Percentiles rank a stretch among this genome's conserved stretches.
Evolutionary conservation across 2,888 invertebrate genomes (phyloP).

Genomic region (Heliothis peltigera): DNA sequence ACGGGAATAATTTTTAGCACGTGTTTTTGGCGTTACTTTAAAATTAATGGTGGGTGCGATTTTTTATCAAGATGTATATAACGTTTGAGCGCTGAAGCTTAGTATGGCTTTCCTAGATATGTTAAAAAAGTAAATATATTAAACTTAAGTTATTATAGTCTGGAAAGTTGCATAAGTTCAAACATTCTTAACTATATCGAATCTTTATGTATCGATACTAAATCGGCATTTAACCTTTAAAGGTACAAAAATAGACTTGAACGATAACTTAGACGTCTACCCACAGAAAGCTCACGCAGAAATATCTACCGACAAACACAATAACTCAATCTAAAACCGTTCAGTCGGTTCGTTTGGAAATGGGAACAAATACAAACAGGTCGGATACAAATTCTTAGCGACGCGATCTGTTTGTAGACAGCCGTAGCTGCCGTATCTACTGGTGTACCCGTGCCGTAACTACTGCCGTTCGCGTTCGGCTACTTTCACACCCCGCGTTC

Average conservation of each 20-base stretch:
- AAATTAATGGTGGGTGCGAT: background rate
- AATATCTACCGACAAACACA: constrained; percentile 25
- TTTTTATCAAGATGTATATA: background rate
- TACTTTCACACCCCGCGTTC: constrained; percentile 19
- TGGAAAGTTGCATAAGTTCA: background rate
- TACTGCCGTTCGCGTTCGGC: constrained; percentile 8
- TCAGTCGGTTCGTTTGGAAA: constrained; percentile 50
- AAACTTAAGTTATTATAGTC: no score
- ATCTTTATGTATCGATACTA: background rate
- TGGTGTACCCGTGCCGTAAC: no score
- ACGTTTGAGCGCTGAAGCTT: no score
- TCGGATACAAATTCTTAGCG: constrained; percentile 53
- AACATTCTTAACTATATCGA: background rate
- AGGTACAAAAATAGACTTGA: background rate
- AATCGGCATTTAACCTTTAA: background rate
- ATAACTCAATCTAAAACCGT: constrained; percentile 51
- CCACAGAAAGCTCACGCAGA: constrained; percentile 13
- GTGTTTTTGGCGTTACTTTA: background rate
- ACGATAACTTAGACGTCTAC: background rate
- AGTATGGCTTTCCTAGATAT: no score
- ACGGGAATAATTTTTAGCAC: background rate
- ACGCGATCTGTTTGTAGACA: constrained; percentile 34
- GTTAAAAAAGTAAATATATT: no score
- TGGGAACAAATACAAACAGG: constrained; percentile 50
- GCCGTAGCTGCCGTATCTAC: background rate